Evolutionary conservation across 2,113 vertebrate species (phyloP).

Genomic region (Mystacornis crossleyi): DNA sequence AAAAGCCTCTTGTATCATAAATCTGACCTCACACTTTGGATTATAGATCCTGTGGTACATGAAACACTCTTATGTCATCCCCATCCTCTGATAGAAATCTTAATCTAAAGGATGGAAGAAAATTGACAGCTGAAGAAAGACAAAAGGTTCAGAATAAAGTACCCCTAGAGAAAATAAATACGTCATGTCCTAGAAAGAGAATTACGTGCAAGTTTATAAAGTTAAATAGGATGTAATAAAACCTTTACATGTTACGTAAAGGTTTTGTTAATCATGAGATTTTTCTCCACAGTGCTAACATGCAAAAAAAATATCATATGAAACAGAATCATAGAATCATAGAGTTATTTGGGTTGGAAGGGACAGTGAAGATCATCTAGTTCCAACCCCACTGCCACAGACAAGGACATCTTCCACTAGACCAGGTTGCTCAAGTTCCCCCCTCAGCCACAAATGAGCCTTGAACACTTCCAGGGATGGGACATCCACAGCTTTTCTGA

Average conservation of each 20-base stretch:
- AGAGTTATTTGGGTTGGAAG: not conserved
- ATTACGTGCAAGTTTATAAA: not conserved
- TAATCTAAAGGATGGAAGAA: not conserved
- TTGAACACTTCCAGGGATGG: not conserved
- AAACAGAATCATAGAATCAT: not conserved
- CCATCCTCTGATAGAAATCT: not conserved
- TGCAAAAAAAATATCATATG: not conserved
- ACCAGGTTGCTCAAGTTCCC: not conserved
- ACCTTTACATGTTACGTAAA: fast-evolving
- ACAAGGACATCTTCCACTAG: not conserved
- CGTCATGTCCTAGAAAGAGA: not conserved
- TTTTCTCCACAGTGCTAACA: not conserved
- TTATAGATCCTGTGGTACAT: not conserved
- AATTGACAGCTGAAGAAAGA: not conserved
- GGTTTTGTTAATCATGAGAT: not conserved
- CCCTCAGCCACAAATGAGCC: fast-evolving
- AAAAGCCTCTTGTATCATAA: not conserved
- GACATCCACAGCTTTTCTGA: not conserved
- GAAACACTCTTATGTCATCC: not conserved
- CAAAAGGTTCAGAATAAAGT: not conserved
- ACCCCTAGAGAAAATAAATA: not conserved
- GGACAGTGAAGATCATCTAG: not conserved
- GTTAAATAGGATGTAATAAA: not conserved
- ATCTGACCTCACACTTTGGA: not conserved
- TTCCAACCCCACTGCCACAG: not conserved